These are phyloP conservation scores for Panopea generosa DNA, from an alignment of 2,888 invertebrate species.

Conservation along the genomic window DNA sequence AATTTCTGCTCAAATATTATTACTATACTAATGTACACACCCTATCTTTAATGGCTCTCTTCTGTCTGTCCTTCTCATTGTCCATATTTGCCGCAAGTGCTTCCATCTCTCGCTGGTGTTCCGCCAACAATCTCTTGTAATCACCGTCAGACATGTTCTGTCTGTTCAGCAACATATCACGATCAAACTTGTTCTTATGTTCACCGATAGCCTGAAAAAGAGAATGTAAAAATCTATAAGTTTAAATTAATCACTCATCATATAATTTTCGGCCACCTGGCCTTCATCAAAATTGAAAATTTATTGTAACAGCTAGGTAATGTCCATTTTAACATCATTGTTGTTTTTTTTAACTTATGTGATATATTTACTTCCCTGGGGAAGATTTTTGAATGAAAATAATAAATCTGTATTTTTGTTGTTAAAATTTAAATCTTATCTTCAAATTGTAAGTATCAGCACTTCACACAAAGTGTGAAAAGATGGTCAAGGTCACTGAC, in stretches of 20 bases:
- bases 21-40: no score
- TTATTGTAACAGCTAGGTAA: not conserved
- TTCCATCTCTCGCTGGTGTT: constrained; percentile 76
- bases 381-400: no score
- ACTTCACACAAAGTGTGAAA: no score
- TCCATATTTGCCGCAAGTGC: constrained; percentile 75
- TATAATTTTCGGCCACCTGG: not conserved
- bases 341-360: not conserved
- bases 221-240: not conserved
- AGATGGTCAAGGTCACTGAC: no score
- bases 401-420: not conserved
- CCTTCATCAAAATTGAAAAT: no score
- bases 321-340: not conserved
- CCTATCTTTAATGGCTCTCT: constrained; percentile 75
- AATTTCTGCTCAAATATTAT: no score
- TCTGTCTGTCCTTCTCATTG: constrained; percentile 78
- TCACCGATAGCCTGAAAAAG: constrained; percentile 76
- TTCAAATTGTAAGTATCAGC: no score
- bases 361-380: no score
- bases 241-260: not conserved
- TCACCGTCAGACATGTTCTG: constrained; percentile 79
- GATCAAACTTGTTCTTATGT: constrained; percentile 80
- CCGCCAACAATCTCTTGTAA: constrained; percentile 75
- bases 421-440: not conserved
- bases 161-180: constrained; percentile 79